Evolutionary conservation across 2,113 vertebrate species (phyloP).

Genomic region (Chitala chitala): DNA sequence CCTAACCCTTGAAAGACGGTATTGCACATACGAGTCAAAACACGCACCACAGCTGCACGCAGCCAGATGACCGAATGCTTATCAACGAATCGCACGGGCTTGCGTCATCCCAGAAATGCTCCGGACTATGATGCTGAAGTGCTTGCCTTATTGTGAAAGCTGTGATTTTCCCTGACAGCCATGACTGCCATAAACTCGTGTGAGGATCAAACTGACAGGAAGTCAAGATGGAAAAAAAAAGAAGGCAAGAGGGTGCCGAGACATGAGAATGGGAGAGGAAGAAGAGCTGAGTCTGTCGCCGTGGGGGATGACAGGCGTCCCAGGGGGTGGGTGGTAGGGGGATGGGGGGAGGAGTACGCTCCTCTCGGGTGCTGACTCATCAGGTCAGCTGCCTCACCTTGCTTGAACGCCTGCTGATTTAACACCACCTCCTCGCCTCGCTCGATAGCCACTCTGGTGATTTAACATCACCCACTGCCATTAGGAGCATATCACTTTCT

Average conservation of each 20-base stretch:
- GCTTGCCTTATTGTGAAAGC: slow-evolving; percentile 3
- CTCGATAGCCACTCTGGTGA: slow-evolving; percentile 7
- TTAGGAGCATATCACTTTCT: slow-evolving; percentile 22
- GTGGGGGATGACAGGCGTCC: not conserved
- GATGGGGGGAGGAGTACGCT: not conserved
- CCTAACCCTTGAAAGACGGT: not conserved
- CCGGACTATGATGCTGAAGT: not conserved
- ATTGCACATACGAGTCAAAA: not conserved
- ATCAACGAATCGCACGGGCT: not conserved
- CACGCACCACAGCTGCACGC: not conserved
- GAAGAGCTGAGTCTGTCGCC: not conserved
- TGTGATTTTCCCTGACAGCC: not conserved
- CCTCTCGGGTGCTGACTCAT: slow-evolving; percentile 8
- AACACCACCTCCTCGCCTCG: not conserved
- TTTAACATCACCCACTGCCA: slow-evolving; percentile 6
- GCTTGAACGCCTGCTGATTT: slow-evolving; percentile 24
- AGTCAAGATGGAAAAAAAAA: not conserved
- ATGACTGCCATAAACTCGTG: not conserved
- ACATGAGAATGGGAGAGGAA: not conserved
- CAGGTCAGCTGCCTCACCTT: slow-evolving; percentile 7
- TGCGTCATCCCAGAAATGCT: not conserved
- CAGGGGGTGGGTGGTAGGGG: not conserved
- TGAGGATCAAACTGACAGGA: not conserved
- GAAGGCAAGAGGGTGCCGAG: not conserved
- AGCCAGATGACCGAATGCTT: not conserved